Evolutionary conservation across 2,797 vertebrate species (phyloP), one percentile per base, ranked within the genome.

Genomic region (Girardinus metallicus): DNA sequence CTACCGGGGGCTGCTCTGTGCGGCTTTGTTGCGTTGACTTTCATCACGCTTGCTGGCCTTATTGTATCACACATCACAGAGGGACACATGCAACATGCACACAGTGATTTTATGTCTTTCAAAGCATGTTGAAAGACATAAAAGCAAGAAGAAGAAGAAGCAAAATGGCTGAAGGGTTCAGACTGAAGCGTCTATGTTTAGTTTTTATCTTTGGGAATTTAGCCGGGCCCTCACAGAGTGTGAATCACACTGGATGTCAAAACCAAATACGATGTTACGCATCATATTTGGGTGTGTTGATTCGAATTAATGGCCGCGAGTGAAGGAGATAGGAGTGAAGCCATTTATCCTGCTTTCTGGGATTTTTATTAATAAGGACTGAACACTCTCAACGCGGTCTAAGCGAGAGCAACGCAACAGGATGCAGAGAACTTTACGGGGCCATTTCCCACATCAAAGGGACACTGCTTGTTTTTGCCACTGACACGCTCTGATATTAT

Each of bases 11-110:
- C 23, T 16, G 43, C 62, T 81, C 41, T n/a, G n/a, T 47, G 18
- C n/a, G 66, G 2, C 7, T 0, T 23, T 29, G 31, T 36, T 73
- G 55, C 47, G 75, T 13, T 51, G 72, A 75, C 75, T 78, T 78
- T 18, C 44, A 66, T 83, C 62, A 76, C 44, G 70, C 41, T 51
- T 23, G 36, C 43, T 68, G 64, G 77, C 77, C 41, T 64, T 82
- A 75, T 84, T 84, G 74, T 72, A 36, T 55, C 76, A 87, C 49
- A 43, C 29, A 10, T 72, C 57, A 31, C 41, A 51, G 26, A 34
- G 44, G 11, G 31, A 21, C 26, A 47, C 31, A 39, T 9, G 5
- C 11, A 60, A 29, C 36, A 23, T 71, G 23, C 15, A 41, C 36
- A 26, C 11, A 18, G 5, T 49, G 26, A 47, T 36, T 73, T n/a